Conservation (phyloP, 1,140 invertebrate species). For the Cataglyphis hispanica region DNA sequence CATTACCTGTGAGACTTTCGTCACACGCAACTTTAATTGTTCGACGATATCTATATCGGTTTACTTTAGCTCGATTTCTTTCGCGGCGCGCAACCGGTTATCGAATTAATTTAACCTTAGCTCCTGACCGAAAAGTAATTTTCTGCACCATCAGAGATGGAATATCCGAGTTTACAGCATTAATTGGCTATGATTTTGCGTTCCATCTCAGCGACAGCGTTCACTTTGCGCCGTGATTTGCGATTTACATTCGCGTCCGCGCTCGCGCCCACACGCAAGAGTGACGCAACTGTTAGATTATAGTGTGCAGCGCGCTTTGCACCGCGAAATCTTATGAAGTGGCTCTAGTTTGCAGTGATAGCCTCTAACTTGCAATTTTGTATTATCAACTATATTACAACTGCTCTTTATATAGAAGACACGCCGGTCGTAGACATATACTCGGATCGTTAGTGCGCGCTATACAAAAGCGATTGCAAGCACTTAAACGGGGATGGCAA, state of each 20-base stretch:
- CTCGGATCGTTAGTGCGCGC: constrained; percentile 8
- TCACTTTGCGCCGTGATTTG: constrained; percentile 9
- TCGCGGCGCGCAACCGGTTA: constrained; percentile 2
- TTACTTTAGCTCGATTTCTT: not conserved
- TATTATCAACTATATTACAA: constrained; percentile 34
- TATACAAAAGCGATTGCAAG: not conserved
- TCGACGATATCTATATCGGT: not conserved
- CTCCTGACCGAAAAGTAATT: constrained; percentile 2
- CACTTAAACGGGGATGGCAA: not conserved
- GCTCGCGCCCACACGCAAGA: no score
- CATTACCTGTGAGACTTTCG: constrained; percentile 32
- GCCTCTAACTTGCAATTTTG: constrained; percentile 45
- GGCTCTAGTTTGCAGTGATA: constrained; percentile 43
- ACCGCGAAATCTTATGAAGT: constrained; percentile 43
- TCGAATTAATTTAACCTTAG: constrained; percentile 5
- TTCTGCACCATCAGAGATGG: constrained; percentile 16
- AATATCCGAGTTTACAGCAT: not conserved
- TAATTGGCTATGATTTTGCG: constrained; percentile 34
- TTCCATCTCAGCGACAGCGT: not conserved
- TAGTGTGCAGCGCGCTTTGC: constrained; percentile 22
- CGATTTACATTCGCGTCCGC: constrained; percentile 1
- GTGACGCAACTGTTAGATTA: constrained; percentile 45
- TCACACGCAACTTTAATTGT: not conserved
- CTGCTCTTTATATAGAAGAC: constrained; percentile 32
- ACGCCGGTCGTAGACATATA: not conserved